phyloP scores from a whole-genome alignment of 2,888 invertebrate species.

The Xylocampa areola region DNA sequence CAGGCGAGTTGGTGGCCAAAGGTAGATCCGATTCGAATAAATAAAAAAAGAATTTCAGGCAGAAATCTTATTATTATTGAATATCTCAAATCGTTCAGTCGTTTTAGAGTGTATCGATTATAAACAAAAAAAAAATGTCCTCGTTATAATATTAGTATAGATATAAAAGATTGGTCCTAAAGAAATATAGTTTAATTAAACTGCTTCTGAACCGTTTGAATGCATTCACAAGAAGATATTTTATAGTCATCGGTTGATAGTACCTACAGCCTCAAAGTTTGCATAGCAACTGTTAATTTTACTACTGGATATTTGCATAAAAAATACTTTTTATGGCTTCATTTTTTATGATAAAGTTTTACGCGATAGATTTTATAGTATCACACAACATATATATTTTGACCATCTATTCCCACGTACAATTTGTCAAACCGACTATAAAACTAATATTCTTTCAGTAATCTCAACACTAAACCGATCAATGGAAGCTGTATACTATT shows the following conservation, averaged over 20 bases:
- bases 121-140: too few relatives aligned
- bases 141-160: too few relatives aligned
- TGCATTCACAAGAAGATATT: not conserved
- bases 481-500: constrained; percentile 37
- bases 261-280: not conserved
- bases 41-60: too few relatives aligned
- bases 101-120: too few relatives aligned
- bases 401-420: constrained; percentile 20
- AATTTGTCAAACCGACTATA: constrained; percentile 29
- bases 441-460: constrained; percentile 35
- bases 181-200: not conserved
- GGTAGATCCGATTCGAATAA: too few relatives aligned
- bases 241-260: not conserved
- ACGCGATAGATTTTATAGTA: constrained; percentile 5
- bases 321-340: constrained; percentile 15
- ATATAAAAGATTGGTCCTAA: too few relatives aligned
- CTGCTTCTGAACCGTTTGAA: not conserved
- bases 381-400: constrained; percentile 18
- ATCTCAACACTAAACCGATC: constrained; percentile 46
- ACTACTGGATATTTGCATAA: constrained; percentile 10
- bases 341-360: constrained; percentile 7
- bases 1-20: too few relatives aligned
- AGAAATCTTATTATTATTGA: too few relatives aligned
- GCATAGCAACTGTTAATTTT: constrained; percentile 23
- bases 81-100: too few relatives aligned